Percentiles rank a stretch among this genome's conserved stretches.
These are phyloP conservation scores for Ganaspis sp. DNA, from an alignment of 1,140 invertebrate genomes.

Conservation along the genomic window DNA sequence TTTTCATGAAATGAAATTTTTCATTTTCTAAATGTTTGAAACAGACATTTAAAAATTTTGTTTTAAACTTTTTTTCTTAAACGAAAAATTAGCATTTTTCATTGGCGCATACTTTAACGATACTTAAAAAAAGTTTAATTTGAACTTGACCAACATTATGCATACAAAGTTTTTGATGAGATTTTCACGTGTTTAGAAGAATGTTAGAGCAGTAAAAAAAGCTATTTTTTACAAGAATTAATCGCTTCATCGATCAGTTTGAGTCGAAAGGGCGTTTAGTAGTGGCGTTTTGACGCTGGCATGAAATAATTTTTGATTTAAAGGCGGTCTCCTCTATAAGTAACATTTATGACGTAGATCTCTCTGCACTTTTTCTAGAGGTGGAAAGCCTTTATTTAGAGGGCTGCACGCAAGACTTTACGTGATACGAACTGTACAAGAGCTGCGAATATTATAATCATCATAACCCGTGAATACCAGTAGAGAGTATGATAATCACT, in stretches of 20 bases:
- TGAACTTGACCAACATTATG: not conserved
- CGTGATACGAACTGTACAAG: not conserved
- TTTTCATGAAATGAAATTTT: too few relatives aligned
- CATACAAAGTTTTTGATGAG: not conserved
- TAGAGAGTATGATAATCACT: slow-evolving; percentile 13
- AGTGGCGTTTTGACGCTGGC: not conserved
- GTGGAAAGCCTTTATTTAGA: not conserved
- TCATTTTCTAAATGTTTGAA: too few relatives aligned
- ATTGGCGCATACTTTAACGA: not conserved
- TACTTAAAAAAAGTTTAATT: not conserved
- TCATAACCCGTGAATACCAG: not conserved
- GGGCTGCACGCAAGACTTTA: not conserved
- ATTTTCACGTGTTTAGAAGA: not conserved
- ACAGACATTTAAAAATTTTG: slow-evolving; percentile 5
- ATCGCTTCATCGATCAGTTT: slow-evolving; percentile 2
- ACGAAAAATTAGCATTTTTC: not conserved
- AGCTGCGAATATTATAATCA: slow-evolving; percentile 19
- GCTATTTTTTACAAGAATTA: not conserved
- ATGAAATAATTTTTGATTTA: slow-evolving; percentile 14
- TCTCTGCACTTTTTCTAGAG: not conserved
- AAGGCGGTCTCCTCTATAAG: not conserved
- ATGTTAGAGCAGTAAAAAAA: not conserved
- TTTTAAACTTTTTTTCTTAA: too few relatives aligned
- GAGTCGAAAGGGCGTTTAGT: slow-evolving; percentile 5
- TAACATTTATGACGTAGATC: not conserved